Evolutionary conservation across 2,113 vertebrate species (phyloP), one percentile per base, ranked within the genome.

Genomic region (Delphinus delphis): DNA sequence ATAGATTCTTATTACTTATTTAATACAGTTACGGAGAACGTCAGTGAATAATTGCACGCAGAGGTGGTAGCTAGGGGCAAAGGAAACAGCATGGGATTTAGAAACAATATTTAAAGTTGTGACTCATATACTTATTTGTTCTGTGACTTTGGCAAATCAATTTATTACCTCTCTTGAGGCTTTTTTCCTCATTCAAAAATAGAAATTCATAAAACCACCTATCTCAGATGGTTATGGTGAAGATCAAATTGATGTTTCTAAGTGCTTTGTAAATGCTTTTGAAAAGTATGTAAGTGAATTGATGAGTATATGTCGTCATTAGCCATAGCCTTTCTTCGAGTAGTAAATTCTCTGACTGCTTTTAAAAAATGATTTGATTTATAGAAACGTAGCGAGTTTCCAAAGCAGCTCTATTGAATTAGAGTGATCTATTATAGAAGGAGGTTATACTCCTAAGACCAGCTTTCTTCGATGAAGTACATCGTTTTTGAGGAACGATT

Each of bases 361-460:
- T 96, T 95, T 70, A 93, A 74, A 93, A 96, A 90, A 83, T 83
- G 28, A 92, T 85, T 88, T 95, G 90, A 84, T 87, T 86, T 90
- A 53, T 70, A 90, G 71, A 77, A 80, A 90, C 15, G 47, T 79
- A 90, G 77, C 31, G 82, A 86, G 63, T 95, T 90, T 90, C 50
- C 38, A 87, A 73, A 89, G 80, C 81, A 28, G 55, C 55, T 92
- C 36, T 74, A 0, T 62, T 84, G 63, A 88, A 26, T 92, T 62
- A 94, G 70, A 47, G 14, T 71, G 31, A n/a, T 83, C 44, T 62
- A 38, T 60, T 93, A 18, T 8, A 17, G 20, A 33, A 74, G 23
- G 62, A 71, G n/a, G 38, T 55, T 76, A 68, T 71, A 14, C 33
- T 71, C 21, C 2, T 6, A 68, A 86, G 36, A 47, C 3, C 2